These are phyloP conservation scores for Ecliptopera silaceata DNA, from an alignment of 2,888 invertebrate genomes.

Conservation along the genomic window DNA sequence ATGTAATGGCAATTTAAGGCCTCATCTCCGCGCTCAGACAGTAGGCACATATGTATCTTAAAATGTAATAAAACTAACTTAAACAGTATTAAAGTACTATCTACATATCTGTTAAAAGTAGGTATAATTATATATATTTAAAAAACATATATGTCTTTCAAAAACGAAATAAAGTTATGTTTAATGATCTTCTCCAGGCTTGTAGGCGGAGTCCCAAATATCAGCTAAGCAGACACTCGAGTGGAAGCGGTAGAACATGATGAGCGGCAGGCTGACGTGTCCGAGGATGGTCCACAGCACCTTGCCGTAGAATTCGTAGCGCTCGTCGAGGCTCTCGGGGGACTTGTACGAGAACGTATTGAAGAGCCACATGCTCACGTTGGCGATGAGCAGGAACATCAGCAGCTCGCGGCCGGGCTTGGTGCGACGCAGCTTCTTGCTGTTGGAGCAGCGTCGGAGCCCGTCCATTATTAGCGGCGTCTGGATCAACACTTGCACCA, in stretches of 20 bases:
- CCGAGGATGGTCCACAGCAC: constrained; percentile 88
- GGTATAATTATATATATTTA: no score
- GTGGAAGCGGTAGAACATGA: constrained; percentile 91
- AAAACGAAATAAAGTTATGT: neutral
- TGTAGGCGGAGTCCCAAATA: constrained; percentile 90
- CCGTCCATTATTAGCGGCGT: constrained; percentile 89
- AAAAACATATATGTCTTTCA: no score
- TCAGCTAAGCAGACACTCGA: constrained; percentile 91
- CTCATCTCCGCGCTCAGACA: no score
- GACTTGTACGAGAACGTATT: constrained; percentile 86
- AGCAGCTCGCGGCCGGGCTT: constrained; percentile 90
- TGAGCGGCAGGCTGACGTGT: constrained; percentile 88
- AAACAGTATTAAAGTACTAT: no score
- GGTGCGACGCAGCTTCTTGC: constrained; percentile 81
- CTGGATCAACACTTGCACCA: constrained; percentile 88
- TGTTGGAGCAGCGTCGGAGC: constrained; percentile 88
- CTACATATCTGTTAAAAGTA: no score
- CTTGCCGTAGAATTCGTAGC: constrained; percentile 87
- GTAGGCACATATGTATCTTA: no score
- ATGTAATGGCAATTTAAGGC: no score
- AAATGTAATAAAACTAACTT: no score
- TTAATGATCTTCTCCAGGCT: constrained; percentile 78
- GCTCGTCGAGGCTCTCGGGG: constrained; percentile 75
- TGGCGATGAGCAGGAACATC: constrained; percentile 89
- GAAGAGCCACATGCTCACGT: constrained; percentile 90